These are phyloP conservation scores for Epizoanthus rinbou DNA, from an alignment of 92 coral and sea anemone genomes.

Conservation along the genomic window DNA sequence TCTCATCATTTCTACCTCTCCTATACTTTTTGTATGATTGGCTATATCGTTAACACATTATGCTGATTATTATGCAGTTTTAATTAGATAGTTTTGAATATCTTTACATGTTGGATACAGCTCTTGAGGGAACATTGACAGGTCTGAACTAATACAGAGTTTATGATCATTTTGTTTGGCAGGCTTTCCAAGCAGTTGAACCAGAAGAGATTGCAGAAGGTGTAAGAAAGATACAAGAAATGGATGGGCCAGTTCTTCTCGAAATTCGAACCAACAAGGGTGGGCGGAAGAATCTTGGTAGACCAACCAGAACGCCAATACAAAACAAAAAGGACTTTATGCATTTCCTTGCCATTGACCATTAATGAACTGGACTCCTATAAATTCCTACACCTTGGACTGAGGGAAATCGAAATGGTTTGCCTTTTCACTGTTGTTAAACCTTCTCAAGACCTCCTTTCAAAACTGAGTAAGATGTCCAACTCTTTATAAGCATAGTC, in stretches of 20 bases:
- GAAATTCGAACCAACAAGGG: conserved; percentile 92
- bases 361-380: conserved; percentile 37
- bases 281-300: conserved; percentile 94
- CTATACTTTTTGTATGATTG: too few relatives aligned
- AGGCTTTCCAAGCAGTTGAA: conserved; percentile 81
- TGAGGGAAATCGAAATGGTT: not conserved
- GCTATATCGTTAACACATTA: too few relatives aligned
- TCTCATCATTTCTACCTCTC: too few relatives aligned
- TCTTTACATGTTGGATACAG: too few relatives aligned
- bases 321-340: conserved; percentile 97
- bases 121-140: too few relatives aligned
- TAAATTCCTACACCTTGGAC: not conserved
- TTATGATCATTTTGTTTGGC: not conserved
- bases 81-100: too few relatives aligned
- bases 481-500: not conserved
- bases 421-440: not conserved
- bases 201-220: conserved; percentile 89
- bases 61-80: too few relatives aligned
- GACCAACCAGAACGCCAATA: conserved; percentile 94
- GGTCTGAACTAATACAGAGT: too few relatives aligned
- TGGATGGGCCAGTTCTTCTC: conserved; percentile 85
- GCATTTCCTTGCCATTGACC: conserved; percentile 99
- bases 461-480: not conserved
- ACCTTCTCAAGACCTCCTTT: not conserved
- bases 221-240: conserved; percentile 68